Conservation (phyloP, 2,113 vertebrate species). For the Nesoenas mayeri region DNA sequence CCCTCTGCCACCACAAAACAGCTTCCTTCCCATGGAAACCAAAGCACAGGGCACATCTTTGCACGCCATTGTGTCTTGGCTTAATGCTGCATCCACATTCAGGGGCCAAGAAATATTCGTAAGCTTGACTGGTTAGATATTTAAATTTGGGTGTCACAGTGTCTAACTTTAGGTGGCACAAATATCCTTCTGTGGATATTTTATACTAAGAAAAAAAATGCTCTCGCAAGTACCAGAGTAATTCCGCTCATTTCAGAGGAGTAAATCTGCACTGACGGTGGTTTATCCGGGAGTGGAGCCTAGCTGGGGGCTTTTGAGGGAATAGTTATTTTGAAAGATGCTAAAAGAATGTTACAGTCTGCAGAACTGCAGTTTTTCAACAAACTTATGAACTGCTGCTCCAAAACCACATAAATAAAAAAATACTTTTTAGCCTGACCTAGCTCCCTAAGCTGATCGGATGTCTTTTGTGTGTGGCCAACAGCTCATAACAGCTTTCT, state of each 20-base stretch:
- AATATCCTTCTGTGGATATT: neutral
- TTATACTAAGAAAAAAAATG: neutral
- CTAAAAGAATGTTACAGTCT: slow-evolving; percentile 1
- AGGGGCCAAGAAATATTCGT: neutral
- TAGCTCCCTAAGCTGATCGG: slow-evolving; percentile 16
- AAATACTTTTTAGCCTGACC: slow-evolving; percentile 36
- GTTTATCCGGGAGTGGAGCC: neutral
- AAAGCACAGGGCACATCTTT: rapidly evolving
- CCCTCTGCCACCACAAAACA: neutral
- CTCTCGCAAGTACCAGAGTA: neutral
- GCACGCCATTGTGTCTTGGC: neutral
- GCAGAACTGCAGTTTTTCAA: slow-evolving; percentile 7
- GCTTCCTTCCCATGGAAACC: neutral
- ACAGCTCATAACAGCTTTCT: slow-evolving; percentile 2
- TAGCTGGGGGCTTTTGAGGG: neutral
- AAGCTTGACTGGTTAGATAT: neutral
- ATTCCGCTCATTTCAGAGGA: neutral
- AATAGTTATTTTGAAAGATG: slow-evolving; percentile 12
- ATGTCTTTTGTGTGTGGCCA: slow-evolving; percentile 21
- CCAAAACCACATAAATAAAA: slow-evolving; percentile 31
- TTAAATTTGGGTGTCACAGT: neutral
- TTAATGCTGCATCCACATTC: neutral
- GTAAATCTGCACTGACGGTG: neutral
- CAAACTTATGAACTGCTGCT: neutral
- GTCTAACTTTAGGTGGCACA: neutral